Evolutionary conservation across 2,888 invertebrate species (phyloP).

Genomic region (Alloscopus bannaensis): DNA sequence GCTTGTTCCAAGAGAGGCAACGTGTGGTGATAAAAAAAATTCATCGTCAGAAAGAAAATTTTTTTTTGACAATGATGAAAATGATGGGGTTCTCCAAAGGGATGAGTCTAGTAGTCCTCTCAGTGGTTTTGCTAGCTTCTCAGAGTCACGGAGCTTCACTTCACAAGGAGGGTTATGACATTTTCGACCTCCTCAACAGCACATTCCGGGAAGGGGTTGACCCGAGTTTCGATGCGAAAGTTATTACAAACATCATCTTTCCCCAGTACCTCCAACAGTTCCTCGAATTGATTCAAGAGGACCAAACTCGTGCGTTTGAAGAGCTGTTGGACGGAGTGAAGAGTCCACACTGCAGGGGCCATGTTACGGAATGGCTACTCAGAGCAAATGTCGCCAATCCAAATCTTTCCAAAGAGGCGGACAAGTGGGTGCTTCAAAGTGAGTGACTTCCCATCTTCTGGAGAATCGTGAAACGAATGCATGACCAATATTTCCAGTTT

Average conservation of each 20-base stretch:
- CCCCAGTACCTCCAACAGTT: conserved; percentile 24
- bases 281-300: background rate
- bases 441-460: conserved; percentile 23
- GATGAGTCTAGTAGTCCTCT: too few species aligned
- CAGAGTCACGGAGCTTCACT: too few species aligned
- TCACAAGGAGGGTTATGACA: too few species aligned
- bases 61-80: too few species aligned
- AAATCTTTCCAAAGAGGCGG: background rate
- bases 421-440: conserved; percentile 60
- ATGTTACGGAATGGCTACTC: conserved; percentile 43
- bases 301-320: background rate
- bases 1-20: too few species aligned
- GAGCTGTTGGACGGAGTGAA: conserved; percentile 32
- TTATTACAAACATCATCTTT: conserved; percentile 5
- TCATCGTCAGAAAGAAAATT: too few species aligned
- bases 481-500: too few species aligned
- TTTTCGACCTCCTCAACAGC: too few species aligned
- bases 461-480: too few species aligned
- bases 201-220: background rate
- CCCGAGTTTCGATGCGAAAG: background rate
- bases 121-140: too few species aligned
- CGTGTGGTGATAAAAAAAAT: too few species aligned
- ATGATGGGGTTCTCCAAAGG: too few species aligned
- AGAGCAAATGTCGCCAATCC: background rate
- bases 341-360: conserved; percentile 43